A percentile compares a stretch with the other conserved stretches of the same genome.
Conservation (phyloP, 2,888 invertebrate genomes). For the Apodemia hepburni region DNA sequence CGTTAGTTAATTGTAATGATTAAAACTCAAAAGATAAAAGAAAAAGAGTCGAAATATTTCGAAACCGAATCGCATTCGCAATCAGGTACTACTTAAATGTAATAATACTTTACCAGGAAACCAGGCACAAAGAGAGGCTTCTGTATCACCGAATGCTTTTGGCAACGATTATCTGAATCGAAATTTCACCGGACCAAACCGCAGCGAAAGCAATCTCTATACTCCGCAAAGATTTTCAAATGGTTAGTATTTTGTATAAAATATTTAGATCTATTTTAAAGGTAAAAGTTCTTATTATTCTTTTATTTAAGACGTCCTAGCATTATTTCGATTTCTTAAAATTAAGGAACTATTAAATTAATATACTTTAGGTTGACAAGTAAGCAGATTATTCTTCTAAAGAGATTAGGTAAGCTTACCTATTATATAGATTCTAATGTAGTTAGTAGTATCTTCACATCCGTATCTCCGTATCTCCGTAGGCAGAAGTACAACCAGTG, state of each 20-base stretch:
- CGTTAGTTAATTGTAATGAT: background rate
- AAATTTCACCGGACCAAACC: slow-evolving; percentile 45
- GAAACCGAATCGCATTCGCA: background rate
- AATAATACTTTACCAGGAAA: slow-evolving; percentile 36
- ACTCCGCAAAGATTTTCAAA: slow-evolving; percentile 24
- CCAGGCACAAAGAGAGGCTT: slow-evolving; percentile 39
- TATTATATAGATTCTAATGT: no score
- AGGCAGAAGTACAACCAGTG: no score
- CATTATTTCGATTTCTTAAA: background rate
- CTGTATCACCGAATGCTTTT: slow-evolving; percentile 37
- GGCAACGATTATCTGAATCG: slow-evolving; percentile 54
- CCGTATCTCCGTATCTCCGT: no score
- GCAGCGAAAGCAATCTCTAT: slow-evolving; percentile 33
- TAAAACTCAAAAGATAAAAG: background rate
- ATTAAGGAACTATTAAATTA: no score
- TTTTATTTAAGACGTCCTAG: background rate
- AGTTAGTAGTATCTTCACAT: no score
- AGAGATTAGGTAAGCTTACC: no score
- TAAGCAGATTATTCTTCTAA: no score
- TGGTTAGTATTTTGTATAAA: slow-evolving; percentile 24
- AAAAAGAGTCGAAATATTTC: background rate
- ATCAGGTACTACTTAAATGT: background rate
- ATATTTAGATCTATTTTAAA: background rate
- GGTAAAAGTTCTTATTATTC: background rate
- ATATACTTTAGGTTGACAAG: no score